These are phyloP conservation scores for fruit fly (Drosophila melanogaster) DNA, from an alignment of 1,140 invertebrate species.

Conservation along the genomic window DNA sequence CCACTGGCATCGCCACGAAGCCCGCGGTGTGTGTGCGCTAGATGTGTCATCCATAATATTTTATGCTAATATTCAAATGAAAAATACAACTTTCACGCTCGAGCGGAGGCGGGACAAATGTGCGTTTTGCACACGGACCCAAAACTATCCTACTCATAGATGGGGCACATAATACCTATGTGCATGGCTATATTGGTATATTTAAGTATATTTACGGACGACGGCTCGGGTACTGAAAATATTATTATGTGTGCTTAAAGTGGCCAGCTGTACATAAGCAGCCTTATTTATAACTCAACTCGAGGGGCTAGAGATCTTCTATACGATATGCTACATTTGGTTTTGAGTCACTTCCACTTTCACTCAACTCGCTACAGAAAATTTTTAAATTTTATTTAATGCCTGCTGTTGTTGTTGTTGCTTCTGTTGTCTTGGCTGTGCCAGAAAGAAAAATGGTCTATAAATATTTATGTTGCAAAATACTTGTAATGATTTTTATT, in stretches of 20 bases:
- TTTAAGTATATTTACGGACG: constrained; percentile 27
- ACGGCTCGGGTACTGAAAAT: constrained; percentile 35
- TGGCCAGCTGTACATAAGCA: constrained; percentile 65
- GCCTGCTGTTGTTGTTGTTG: constrained; percentile 42
- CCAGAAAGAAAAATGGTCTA: constrained; percentile 75
- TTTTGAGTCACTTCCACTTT: constrained; percentile 42
- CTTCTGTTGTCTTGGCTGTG: constrained; percentile 51
- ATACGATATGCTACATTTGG: constrained; percentile 14
- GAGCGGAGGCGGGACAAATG: constrained; percentile 80
- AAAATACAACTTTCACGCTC: constrained; percentile 78
- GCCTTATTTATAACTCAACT: constrained; percentile 74
- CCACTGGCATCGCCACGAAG: constrained; percentile 5
- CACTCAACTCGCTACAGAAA: constrained; percentile 56
- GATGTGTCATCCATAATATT: constrained; percentile 83
- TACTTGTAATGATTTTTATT: constrained; percentile 79
- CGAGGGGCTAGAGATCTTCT: constrained; percentile 51
- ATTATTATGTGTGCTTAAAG: constrained; percentile 68
- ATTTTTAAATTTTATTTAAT: constrained; percentile 27
- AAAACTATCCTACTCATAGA: constrained; percentile 51
- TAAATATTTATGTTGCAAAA: constrained; percentile 81
- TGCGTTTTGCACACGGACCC: constrained; percentile 82
- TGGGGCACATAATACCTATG: constrained; percentile 16
- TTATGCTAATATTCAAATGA: constrained; percentile 80
- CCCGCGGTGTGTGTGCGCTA: constrained; percentile 43
- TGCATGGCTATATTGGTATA: background rate